Evolutionary conservation across 23 tunicate species (phyloP).

Genomic region (Ciona savignyi): DNA sequence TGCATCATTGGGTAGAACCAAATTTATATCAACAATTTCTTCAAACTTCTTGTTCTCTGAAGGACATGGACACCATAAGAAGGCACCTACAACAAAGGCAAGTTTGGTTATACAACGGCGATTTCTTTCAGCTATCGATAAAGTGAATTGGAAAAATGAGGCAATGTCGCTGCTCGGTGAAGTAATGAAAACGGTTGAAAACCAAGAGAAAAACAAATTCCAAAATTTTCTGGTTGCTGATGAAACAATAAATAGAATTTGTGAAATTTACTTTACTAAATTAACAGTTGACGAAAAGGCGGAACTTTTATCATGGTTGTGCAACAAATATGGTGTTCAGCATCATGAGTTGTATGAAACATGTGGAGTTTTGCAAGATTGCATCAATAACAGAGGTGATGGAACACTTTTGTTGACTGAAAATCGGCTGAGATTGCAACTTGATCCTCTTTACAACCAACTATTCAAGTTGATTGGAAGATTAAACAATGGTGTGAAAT

Average conservation of each 20-base stretch:
- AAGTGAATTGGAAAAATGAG: too few species aligned
- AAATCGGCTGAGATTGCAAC: constrained; percentile 27
- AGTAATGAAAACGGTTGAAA: background rate
- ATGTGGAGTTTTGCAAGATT: constrained; percentile 2
- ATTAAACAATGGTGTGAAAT: constrained; percentile 70
- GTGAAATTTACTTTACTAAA: constrained; percentile 6
- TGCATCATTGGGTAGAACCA: too few species aligned
- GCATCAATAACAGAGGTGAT: constrained; percentile 23
- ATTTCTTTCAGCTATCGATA: too few species aligned
- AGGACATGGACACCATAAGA: too few species aligned
- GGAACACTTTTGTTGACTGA: constrained; percentile 49
- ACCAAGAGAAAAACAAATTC: background rate
- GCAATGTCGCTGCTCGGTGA: background rate
- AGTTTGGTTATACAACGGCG: too few species aligned
- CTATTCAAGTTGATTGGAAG: constrained; percentile 61
- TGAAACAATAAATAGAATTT: constrained; percentile 17
- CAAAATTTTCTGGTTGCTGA: constrained; percentile 21
- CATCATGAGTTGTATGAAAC: constrained; percentile 14
- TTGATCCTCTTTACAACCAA: constrained; percentile 50
- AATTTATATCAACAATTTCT: too few species aligned
- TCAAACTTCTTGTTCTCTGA: too few species aligned
- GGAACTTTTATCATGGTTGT: constrained; percentile 12
- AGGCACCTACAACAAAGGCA: too few species aligned
- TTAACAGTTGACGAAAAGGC: constrained; percentile 5
- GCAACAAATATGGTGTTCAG: constrained; percentile 28